Evolutionary conservation across 2,797 vertebrate species (phyloP).

Genomic region (Fringilla coelebs): DNA sequence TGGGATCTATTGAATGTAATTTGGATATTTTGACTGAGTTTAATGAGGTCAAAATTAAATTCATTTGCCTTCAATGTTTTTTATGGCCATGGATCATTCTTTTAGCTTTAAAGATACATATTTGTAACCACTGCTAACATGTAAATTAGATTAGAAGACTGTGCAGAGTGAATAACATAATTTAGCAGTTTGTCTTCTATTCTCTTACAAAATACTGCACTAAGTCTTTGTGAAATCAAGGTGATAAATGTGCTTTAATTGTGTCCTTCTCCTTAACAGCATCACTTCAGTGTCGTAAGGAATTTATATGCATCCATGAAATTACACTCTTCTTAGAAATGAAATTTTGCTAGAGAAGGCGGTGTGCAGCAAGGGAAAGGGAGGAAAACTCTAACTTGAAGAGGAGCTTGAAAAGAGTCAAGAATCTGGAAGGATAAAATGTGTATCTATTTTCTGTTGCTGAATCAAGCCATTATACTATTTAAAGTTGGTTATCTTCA

Average conservation of each 20-base stretch:
- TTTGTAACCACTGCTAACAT: neutral
- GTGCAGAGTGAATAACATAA: neutral
- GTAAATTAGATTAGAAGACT: neutral
- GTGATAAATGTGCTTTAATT: neutral
- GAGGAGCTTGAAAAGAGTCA: neutral
- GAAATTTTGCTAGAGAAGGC: neutral
- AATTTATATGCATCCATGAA: neutral
- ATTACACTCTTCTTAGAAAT: neutral
- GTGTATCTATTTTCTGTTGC: neutral
- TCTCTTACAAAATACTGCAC: neutral
- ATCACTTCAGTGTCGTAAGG: neutral
- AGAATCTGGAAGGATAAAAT: neutral
- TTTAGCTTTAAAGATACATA: neutral
- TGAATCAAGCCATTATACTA: neutral
- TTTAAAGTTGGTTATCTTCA: neutral
- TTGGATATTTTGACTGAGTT: neutral
- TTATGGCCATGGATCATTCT: neutral
- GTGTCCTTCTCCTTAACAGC: neutral
- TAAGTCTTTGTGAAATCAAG: neutral
- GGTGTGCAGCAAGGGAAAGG: neutral
- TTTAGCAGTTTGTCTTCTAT: neutral
- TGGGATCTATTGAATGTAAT: neutral
- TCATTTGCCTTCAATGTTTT: neutral
- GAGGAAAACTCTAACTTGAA: neutral
- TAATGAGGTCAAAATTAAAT: neutral